Conservation (phyloP, 2,797 vertebrate genomes). For the Micrastur ruficollis region DNA sequence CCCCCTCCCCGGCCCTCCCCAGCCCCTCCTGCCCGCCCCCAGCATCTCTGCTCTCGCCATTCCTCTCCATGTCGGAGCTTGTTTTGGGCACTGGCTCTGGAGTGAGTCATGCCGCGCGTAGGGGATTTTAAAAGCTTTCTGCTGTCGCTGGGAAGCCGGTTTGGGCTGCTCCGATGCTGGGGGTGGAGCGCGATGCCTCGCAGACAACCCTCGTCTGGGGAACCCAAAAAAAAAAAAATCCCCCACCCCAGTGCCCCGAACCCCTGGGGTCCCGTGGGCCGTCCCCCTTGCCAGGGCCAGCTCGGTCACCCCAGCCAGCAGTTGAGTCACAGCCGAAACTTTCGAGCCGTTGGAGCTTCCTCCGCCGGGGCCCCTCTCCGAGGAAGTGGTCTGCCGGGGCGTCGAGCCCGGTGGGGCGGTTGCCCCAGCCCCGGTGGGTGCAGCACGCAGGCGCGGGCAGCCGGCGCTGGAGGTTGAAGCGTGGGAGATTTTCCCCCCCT, state of each 20-base stretch:
- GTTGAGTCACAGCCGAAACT: slow-evolving; percentile 67
- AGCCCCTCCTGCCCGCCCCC: slow-evolving; percentile 55
- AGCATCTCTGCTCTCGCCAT: slow-evolving; percentile 55
- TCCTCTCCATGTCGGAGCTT: slow-evolving; percentile 68
- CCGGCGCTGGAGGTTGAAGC: not conserved
- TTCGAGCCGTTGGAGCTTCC: slow-evolving; percentile 62
- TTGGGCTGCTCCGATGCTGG: slow-evolving; percentile 49
- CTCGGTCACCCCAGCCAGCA: slow-evolving; percentile 25
- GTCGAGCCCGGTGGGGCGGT: slow-evolving; percentile 44
- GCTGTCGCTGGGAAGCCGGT: slow-evolving; percentile 60
- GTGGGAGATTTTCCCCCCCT: slow-evolving; percentile 8
- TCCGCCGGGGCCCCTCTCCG: slow-evolving; percentile 32
- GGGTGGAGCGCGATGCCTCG: slow-evolving; percentile 30
- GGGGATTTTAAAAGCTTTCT: slow-evolving; percentile 65
- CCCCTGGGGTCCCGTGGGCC: not conserved
- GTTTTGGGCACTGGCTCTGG: slow-evolving; percentile 67
- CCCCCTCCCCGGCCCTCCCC: slow-evolving; percentile 8
- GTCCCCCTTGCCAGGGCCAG: not conserved
- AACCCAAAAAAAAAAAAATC: not conserved
- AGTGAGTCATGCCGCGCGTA: slow-evolving; percentile 62
- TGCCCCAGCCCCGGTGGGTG: slow-evolving; percentile 34
- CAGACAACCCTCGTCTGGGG: slow-evolving; percentile 34
- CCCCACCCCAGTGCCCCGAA: not conserved
- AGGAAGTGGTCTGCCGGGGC: slow-evolving; percentile 57
- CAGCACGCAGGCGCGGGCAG: not conserved